Evolutionary conservation across 2,797 vertebrate genomes (phyloP).

Genomic region (Helarctos malayanus): DNA sequence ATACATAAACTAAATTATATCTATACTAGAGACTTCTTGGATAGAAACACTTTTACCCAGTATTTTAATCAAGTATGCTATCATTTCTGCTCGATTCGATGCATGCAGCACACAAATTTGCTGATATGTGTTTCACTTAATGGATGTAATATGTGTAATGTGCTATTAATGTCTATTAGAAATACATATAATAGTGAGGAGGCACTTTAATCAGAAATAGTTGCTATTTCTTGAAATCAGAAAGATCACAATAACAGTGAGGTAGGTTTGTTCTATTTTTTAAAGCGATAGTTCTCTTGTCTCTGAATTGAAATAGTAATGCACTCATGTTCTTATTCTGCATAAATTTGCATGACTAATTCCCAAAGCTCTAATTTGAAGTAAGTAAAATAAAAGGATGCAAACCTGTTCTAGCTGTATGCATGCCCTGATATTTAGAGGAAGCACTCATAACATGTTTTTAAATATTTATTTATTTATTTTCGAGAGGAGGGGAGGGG

Average conservation of each 20-base stretch:
- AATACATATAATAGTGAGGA: conserved; percentile 72
- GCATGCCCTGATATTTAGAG: conserved; percentile 68
- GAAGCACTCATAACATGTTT: conserved; percentile 44
- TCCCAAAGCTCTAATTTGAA: conserved; percentile 78
- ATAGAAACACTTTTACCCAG: conserved; percentile 76
- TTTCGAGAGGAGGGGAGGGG: neutral
- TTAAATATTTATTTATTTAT: neutral
- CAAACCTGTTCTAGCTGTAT: conserved; percentile 58
- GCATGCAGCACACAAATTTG: conserved; percentile 83
- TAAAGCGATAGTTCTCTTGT: conserved; percentile 73
- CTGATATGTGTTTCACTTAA: conserved; percentile 86
- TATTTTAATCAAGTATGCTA: conserved; percentile 87
- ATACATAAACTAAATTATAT: conserved; percentile 75
- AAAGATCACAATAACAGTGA: conserved; percentile 67
- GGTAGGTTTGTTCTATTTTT: conserved; percentile 73
- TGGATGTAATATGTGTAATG: conserved; percentile 81
- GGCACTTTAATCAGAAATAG: conserved; percentile 74
- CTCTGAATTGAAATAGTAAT: conserved; percentile 78
- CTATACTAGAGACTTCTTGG: conserved; percentile 58
- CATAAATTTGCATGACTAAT: conserved; percentile 84
- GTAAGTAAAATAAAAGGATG: conserved; percentile 78
- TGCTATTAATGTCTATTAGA: conserved; percentile 85
- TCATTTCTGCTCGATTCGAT: conserved; percentile 85
- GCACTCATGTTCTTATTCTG: conserved; percentile 76
- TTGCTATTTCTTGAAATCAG: conserved; percentile 75